Evolutionary conservation across 1,140 invertebrate genomes (phyloP).

Genomic region (Drosophila bifasciata): DNA sequence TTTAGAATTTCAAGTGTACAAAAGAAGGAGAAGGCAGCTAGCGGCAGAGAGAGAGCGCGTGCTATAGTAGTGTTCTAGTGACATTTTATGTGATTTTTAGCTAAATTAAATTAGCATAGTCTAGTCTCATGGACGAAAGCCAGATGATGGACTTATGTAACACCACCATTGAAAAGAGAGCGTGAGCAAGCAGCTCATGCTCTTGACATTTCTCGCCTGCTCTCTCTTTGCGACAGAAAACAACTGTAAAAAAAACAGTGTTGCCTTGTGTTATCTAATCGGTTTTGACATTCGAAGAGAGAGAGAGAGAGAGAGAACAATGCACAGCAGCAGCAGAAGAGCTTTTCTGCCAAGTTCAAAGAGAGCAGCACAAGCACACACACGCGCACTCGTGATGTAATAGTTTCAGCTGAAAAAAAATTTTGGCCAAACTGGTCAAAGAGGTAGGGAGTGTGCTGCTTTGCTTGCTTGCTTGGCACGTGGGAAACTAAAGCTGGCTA

Average conservation of each 20-base stretch:
- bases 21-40: conserved; percentile 17
- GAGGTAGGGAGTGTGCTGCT: background rate
- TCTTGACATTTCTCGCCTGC: too few relatives aligned
- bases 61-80: background rate
- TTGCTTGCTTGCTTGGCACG: conserved; percentile 37
- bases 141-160: conserved; percentile 61
- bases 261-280: conserved; percentile 41
- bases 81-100: conserved; percentile 26
- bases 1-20: conserved; percentile 68
- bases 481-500: conserved; percentile 35
- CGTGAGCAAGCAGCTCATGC: background rate
- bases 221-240: conserved; percentile 23
- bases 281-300: conserved; percentile 21
- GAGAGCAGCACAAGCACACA: conserved; percentile 49
- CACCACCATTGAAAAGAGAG: conserved; percentile 42
- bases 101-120: conserved; percentile 64
- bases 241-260: background rate
- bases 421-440: conserved; percentile 10
- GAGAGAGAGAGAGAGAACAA: conserved; percentile 20
- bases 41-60: background rate
- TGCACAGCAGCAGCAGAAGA: conserved; percentile 18
- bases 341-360: conserved; percentile 19
- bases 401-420: conserved; percentile 41
- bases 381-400: conserved; percentile 69
- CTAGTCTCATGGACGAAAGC: conserved; percentile 50